Evolutionary conservation across 1,140 invertebrate genomes (phyloP).

Genomic region (Drosophila asahinai): DNA sequence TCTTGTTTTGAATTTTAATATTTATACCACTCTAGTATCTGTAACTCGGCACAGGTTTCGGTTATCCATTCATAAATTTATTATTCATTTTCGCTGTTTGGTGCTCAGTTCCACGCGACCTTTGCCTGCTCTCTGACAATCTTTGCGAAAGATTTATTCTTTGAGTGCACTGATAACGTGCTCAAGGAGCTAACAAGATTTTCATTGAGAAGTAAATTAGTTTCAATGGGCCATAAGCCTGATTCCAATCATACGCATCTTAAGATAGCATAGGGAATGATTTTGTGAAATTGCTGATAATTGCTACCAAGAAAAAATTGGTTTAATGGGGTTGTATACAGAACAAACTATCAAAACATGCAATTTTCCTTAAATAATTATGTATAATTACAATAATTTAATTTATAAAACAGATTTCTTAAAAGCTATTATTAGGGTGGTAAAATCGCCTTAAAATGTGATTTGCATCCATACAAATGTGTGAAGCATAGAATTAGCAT

Average conservation of each 20-base stretch:
- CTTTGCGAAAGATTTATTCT: neutral
- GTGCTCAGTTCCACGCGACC: neutral
- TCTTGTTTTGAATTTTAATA: slow-evolving; percentile 27
- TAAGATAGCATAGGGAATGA: slow-evolving; percentile 4
- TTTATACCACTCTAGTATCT: slow-evolving; percentile 26
- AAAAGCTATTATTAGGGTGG: too few species aligned
- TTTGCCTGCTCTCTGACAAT: neutral
- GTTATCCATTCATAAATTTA: neutral
- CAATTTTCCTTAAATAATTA: neutral
- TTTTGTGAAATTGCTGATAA: neutral
- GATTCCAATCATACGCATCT: slow-evolving; percentile 1
- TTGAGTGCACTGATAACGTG: slow-evolving; percentile 17
- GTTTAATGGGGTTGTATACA: neutral
- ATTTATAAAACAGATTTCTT: too few species aligned
- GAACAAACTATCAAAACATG: neutral
- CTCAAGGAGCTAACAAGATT: slow-evolving; percentile 11
- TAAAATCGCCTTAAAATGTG: too few species aligned
- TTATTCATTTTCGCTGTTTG: neutral
- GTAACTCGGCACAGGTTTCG: slow-evolving; percentile 13
- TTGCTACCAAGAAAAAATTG: neutral
- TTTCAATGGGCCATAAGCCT: slow-evolving; percentile 19
- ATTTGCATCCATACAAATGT: too few species aligned
- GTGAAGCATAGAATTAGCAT: too few species aligned
- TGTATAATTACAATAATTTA: too few species aligned
- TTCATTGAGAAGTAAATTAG: slow-evolving; percentile 37